Base-by-base conservation (phyloP, 2,888 invertebrate species). In the Cheilosia urbana region DNA sequence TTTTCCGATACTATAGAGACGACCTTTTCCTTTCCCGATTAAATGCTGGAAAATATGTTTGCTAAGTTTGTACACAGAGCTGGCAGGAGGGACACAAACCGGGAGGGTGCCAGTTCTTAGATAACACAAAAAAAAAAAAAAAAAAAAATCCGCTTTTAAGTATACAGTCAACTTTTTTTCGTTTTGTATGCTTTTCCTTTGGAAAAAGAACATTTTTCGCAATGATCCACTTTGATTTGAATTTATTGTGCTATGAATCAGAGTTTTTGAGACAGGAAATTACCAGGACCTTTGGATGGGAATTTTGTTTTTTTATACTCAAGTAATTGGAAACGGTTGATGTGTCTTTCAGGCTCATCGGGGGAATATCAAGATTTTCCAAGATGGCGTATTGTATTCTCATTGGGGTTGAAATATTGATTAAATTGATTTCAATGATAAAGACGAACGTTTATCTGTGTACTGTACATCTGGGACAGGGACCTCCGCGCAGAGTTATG, bases 161-260 rank as follows among this genome's bases (percentile, higher is more conserved):
- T 40, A 55, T 49, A n/a, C n/a, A n/a, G n/a, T 42, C 45, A 53
- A 49, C 42, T 42, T 45, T 6, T 27, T 7, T 55, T 34, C 19
- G 13, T 60, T 60, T 40, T 60, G 11, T 58, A 24, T 40, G 24
- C 6, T 58, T 4, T 37, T 58, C 17, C 19, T 58, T 58, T 37
- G 0, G 17, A 51, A 37, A 57, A 27, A 69, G 58, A 72, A 69
- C 68, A 47, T 60, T 72, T 42, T 77, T 57, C 58, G 75, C 73
- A 84, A 68, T 73, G 68, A 83, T 83, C 75, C 79, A 75, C 75
- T 79, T 84, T 84, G 84, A 84, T 84, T 79, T 75, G 84, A 76
- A 79, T 79, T 84, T 71, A 84, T 75, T 75, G 65, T 76, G 65
- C 63, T 55, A 68, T 66, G 76, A 65, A 76, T 63, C 49, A 57